A percentile compares a stretch with the other conserved stretches of the same genome.
Evolutionary conservation across 2,888 invertebrate species (phyloP).

Genomic region (Pollenia amentaria): DNA sequence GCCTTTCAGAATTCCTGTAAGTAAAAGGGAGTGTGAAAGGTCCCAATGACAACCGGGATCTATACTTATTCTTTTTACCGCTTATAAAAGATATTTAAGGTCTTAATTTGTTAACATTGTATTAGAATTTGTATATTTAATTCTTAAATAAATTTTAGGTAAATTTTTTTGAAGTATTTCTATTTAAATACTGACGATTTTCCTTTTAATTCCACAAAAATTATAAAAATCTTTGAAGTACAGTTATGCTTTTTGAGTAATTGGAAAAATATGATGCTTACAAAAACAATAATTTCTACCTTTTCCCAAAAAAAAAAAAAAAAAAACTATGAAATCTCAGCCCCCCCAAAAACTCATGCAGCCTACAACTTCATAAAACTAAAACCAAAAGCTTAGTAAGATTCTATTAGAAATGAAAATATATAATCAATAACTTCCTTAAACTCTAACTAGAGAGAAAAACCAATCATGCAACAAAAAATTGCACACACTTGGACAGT

Average conservation of each 20-base stretch:
- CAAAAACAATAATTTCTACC: background rate
- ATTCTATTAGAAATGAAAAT: slow-evolving; percentile 38
- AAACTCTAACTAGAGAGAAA: slow-evolving; percentile 19
- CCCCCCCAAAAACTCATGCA: background rate
- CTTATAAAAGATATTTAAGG: too few relatives aligned
- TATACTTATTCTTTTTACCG: too few relatives aligned
- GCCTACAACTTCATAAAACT: slow-evolving; percentile 1
- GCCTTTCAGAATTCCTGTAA: too few relatives aligned
- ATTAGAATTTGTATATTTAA: background rate
- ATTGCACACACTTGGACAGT: background rate
- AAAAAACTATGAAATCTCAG: background rate
- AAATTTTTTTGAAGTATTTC: too few relatives aligned
- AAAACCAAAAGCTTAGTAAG: background rate
- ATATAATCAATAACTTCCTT: slow-evolving; percentile 65
- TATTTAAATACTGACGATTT: too few relatives aligned
- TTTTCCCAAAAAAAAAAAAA: background rate
- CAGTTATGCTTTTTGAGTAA: slow-evolving; percentile 6
- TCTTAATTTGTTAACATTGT: too few relatives aligned
- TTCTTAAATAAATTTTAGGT: background rate
- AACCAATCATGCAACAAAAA: slow-evolving; percentile 61
- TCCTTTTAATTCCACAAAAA: background rate
- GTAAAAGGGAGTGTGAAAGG: too few relatives aligned
- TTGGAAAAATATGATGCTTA: slow-evolving; percentile 10
- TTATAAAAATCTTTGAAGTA: background rate
- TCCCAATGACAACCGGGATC: too few relatives aligned